Conservation (phyloP, 1,140 invertebrate genomes). For the Apis mellifera region DNA sequence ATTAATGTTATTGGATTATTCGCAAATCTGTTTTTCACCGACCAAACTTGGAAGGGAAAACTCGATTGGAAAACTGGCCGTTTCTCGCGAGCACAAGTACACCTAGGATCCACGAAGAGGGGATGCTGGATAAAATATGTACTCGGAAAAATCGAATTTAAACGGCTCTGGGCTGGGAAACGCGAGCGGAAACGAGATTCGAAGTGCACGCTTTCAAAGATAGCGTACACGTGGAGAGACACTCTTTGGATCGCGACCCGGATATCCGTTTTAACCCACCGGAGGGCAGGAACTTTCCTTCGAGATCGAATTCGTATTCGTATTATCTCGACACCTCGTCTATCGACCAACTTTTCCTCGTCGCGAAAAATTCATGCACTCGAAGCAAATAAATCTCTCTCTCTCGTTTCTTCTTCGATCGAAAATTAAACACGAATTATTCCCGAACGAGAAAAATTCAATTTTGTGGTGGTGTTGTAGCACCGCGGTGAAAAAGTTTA, state of each 20-base stretch:
- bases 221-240: background rate
- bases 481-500: background rate
- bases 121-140: background rate
- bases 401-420: background rate
- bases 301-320: background rate
- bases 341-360: too few species aligned
- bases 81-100: background rate
- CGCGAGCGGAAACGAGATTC: conserved; percentile 9
- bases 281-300: background rate
- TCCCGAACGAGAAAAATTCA: too few species aligned
- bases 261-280: background rate
- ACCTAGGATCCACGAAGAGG: background rate
- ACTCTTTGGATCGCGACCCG: background rate
- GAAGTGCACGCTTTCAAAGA: background rate
- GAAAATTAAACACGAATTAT: background rate
- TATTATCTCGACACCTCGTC: background rate
- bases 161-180: background rate
- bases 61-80: background rate
- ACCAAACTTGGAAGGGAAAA: background rate
- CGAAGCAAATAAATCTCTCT: background rate
- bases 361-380: background rate
- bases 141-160: conserved; percentile 10
- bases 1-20: background rate
- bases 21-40: background rate
- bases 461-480: too few species aligned